A percentile compares a stretch with the other conserved stretches of the same genome.
Evolutionary conservation across 2,888 invertebrate species (phyloP).

Genomic region (Drosophila nr. perissopoda): DNA sequence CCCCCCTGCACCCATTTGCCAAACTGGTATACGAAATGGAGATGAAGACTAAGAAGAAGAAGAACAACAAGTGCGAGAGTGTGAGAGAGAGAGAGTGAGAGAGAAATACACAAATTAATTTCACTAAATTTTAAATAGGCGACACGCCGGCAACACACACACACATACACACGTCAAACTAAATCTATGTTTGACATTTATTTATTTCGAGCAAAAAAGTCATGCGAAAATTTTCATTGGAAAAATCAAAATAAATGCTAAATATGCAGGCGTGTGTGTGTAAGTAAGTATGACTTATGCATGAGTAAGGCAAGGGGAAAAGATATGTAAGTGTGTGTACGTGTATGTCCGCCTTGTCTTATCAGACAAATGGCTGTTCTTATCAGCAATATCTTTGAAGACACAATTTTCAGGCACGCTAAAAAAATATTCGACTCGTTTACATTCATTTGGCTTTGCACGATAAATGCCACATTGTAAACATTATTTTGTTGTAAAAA

Average conservation of each 20-base stretch:
- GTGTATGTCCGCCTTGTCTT: constrained; percentile 41
- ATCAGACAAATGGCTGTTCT: constrained; percentile 56
- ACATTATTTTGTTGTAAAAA: constrained; percentile 10
- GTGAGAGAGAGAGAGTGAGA: constrained; percentile 5
- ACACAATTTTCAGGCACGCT: constrained; percentile 38
- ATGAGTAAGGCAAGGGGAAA: constrained; percentile 66
- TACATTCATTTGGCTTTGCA: constrained; percentile 19
- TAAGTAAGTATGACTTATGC: constrained; percentile 19
- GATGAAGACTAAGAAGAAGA: constrained; percentile 19
- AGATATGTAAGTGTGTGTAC: constrained; percentile 34
- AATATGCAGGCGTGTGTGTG: neutral
- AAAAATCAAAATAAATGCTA: constrained; percentile 36
- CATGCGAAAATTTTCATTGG: constrained; percentile 43
- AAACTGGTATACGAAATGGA: constrained; percentile 69
- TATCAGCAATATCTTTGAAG: constrained; percentile 72
- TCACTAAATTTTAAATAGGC: constrained; percentile 56
- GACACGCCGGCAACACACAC: constrained; percentile 4
- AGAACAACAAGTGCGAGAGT: constrained; percentile 47
- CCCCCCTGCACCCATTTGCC: neutral
- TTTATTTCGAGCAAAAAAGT: constrained; percentile 38
- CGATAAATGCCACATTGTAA: constrained; percentile 15
- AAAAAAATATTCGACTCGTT: constrained; percentile 16
- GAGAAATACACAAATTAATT: constrained; percentile 52
- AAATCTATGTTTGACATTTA: constrained; percentile 48
- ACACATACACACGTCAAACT: constrained; percentile 1